Percentiles rank a stretch among this genome's conserved stretches.
phyloP scores from a whole-genome alignment of 2,888 invertebrate genomes.

The Drosophila aldrichi region DNA sequence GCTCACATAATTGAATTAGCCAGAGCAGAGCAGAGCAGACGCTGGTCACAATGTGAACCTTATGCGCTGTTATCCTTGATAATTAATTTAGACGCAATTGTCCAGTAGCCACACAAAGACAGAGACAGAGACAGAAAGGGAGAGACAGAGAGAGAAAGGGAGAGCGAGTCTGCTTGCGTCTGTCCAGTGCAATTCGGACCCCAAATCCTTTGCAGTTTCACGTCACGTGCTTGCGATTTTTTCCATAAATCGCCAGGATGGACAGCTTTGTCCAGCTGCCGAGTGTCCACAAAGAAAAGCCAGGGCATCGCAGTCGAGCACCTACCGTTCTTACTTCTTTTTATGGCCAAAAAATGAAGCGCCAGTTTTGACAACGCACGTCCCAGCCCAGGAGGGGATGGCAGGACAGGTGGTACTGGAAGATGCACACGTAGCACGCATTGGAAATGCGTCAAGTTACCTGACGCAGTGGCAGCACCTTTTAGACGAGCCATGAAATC shows the following conservation, averaged over 20 bases:
- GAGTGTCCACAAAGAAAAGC: slow-evolving; percentile 27
- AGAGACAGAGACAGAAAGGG: neutral
- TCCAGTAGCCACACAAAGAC: slow-evolving; percentile 30
- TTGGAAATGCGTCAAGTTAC: slow-evolving; percentile 56
- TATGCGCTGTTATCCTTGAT: slow-evolving; percentile 76
- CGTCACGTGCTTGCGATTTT: slow-evolving; percentile 74
- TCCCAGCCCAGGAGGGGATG: slow-evolving; percentile 19
- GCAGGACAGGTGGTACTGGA: slow-evolving; percentile 7
- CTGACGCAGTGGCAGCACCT: slow-evolving; percentile 60
- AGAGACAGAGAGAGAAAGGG: slow-evolving; percentile 4
- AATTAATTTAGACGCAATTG: slow-evolving; percentile 80
- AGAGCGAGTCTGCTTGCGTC: neutral
- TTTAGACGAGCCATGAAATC: slow-evolving; percentile 69
- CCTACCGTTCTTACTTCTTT: slow-evolving; percentile 29
- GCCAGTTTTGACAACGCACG: slow-evolving; percentile 77
- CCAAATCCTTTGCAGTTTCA: slow-evolving; percentile 67
- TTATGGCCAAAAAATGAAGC: slow-evolving; percentile 67
- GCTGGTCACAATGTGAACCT: slow-evolving; percentile 48
- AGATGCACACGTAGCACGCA: slow-evolving; percentile 51
- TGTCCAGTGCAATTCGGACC: slow-evolving; percentile 21
- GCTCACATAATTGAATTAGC: slow-evolving; percentile 77
- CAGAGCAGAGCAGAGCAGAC: slow-evolving; percentile 43
- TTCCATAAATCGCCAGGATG: slow-evolving; percentile 74
- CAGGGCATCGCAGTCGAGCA: slow-evolving; percentile 15
- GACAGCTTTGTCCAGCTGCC: slow-evolving; percentile 62